Conservation (phyloP, 1,140 invertebrate genomes). For the Samia ricini region DNA sequence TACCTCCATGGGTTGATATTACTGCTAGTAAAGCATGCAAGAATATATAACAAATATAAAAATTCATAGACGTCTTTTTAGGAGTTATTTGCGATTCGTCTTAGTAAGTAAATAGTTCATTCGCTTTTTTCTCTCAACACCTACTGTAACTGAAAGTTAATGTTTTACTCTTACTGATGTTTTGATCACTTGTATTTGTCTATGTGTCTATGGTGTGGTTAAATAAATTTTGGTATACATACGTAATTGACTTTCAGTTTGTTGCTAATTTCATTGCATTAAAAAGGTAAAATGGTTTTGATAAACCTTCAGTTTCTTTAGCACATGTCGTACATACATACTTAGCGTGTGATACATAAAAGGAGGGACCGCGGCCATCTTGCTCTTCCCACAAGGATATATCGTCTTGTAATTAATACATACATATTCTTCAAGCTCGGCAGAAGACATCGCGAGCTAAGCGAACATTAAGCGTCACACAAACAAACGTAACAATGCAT, state of each 20-base stretch:
- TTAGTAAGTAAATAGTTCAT: too few species aligned
- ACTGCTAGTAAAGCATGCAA: neutral
- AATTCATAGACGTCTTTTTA: neutral
- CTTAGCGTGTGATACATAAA: slow-evolving; percentile 38
- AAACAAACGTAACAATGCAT: slow-evolving; percentile 15
- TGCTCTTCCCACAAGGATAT: slow-evolving; percentile 62
- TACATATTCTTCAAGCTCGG: slow-evolving; percentile 20
- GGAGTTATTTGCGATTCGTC: neutral
- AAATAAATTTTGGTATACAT: slow-evolving; percentile 5
- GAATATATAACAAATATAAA: neutral
- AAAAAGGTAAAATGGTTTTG: neutral
- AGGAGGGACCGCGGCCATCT: slow-evolving; percentile 72
- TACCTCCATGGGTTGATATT: neutral
- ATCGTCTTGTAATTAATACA: slow-evolving; percentile 51
- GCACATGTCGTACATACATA: slow-evolving; percentile 21
- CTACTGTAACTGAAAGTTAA: neutral
- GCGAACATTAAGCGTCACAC: slow-evolving; percentile 38
- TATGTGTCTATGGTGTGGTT: neutral
- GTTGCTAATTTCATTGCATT: neutral
- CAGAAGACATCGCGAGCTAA: slow-evolving; percentile 42
- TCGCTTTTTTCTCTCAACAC: neutral
- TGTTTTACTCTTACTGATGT: neutral
- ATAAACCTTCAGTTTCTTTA: slow-evolving; percentile 58
- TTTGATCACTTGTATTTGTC: slow-evolving; percentile 2
- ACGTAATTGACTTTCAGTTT: neutral